Base-by-base conservation (phyloP, 2,113 vertebrate genomes). In the Sturnus vulgaris region DNA sequence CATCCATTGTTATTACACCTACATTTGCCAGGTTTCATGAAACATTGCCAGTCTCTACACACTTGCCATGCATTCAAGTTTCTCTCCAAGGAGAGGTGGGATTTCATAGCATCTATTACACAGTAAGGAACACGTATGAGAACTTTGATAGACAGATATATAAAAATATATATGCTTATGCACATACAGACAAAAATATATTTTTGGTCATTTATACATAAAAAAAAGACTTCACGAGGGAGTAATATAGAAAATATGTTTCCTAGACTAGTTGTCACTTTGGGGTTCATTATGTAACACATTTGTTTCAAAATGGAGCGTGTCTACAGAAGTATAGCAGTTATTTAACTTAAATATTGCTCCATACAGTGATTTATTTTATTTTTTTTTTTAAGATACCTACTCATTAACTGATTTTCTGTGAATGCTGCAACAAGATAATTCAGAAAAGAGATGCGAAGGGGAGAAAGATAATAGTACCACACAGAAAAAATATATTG, bases 1-100 rank as follows among this genome's bases (percentile, higher is more conserved):
- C 3, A 15, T 64, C 64, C 87, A 72, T 61, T 8, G 2, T 63
- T 98, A 85, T 91, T 95, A 82, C 47, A 92, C 12, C 24, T 75
- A 30, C 16, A 13, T 75, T 91, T 93, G 49, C 78, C 88, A 96
- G 93, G 60, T 88, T 95, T 96, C 76, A 88, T 94, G 60, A 85
- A 95, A 82, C n/a, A 60, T 56, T 76, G 47, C 53, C 55, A 87
- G 37, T 39, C 60, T 66, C 31, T 66, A 25, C 69, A 60, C n/a
- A 18, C 3, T 61, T 1, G 0, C 19, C 12, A 24, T 49, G 39
- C 23, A 75, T 55, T 60, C 53, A 75, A 33, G n/a, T 60, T n/a
- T 86, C 31, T 37, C 68, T 93, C 81, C 78, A 47, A 78, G 81
- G 52, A 92, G 57, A 79, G 27, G 27, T 22, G 35, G 35, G n/a